phyloP scores from a whole-genome alignment of 2,113 vertebrate species.

The Semicossyphus pulcher region DNA sequence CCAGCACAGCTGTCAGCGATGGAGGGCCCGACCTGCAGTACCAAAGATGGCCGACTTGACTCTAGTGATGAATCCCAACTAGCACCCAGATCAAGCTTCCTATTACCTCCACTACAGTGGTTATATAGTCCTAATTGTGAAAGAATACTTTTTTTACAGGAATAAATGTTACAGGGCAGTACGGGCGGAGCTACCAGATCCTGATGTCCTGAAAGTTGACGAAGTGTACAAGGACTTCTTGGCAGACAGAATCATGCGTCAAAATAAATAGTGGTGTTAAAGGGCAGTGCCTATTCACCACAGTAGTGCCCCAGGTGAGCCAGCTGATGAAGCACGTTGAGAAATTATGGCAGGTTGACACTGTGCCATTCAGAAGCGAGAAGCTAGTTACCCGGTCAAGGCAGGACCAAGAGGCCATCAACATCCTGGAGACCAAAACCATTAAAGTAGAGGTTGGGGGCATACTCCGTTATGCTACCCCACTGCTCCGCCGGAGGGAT shows the following conservation, averaged over 20 bases:
- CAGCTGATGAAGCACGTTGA: not conserved
- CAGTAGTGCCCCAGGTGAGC: not conserved
- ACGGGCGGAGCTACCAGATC: too few relatives aligned
- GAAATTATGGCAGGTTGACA: not conserved
- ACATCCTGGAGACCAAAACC: not conserved
- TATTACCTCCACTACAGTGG: too few relatives aligned
- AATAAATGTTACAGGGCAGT: too few relatives aligned
- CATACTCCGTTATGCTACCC: not conserved
- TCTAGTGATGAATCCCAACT: too few relatives aligned
- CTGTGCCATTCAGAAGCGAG: conserved; percentile 24
- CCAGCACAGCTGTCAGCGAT: too few relatives aligned
- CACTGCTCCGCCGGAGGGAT: not conserved
- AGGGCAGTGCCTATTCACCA: not conserved
- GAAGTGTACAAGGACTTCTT: not conserved
- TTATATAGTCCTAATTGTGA: too few relatives aligned
- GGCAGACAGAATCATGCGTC: rapidly evolving
- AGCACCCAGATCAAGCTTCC: too few relatives aligned
- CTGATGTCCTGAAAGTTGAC: too few relatives aligned
- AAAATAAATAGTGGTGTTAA: too few relatives aligned
- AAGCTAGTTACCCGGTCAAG: not conserved
- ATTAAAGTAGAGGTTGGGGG: not conserved
- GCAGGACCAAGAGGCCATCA: not conserved
- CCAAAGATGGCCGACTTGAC: too few relatives aligned
- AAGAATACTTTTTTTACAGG: too few relatives aligned
- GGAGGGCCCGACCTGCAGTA: too few relatives aligned